Base-by-base conservation (phyloP, 2,888 invertebrate genomes). In the Oligia latruncula region DNA sequence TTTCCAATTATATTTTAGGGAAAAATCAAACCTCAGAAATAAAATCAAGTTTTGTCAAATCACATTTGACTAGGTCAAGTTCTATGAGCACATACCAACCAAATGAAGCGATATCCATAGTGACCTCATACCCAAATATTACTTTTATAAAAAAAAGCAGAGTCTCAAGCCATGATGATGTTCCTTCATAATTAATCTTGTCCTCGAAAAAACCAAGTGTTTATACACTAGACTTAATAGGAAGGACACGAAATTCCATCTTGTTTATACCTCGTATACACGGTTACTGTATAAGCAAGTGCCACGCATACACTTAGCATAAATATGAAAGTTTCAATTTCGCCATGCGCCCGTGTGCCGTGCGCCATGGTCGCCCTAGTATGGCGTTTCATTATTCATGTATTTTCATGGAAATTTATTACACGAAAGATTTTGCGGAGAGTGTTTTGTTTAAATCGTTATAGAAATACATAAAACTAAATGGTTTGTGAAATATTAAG, bases 371-470 rank as follows among this genome's bases (percentile, higher is more conserved):
- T 83, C 78, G 49, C 85, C 83, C 84, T 82, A 17, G 62, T 23
- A 29, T 55, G 66, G 17, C 65, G 58, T 74, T 87, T 86, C 85
- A 85, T 89, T 84, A 87, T 87, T 88, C 87, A 87, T 89, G 77
- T 74, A 85, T 87, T 87, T 82, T 84, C 86, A 78, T 87, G 88
- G 80, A 88, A 88, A 87, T 83, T 84, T 88, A 87, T 79, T 82
- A 80, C 71, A 82, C 70, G 76, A 70, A 76, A 83, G 74, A 82
- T 88, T 85, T 83, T 68, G 20, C 68, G 20, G 62, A 77, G 73
- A 76, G 67, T 62, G 64, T 77, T 81, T 81, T 83, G 80, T 83
- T 79, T 73, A 75, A 82, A 77, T 64, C 62, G 35, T 40, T 74
- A 71, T 43, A 75, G 64, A 76, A 78, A 74, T 55, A 35, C 58